Evolutionary conservation across 2,113 vertebrate species (phyloP).

Genomic region (Hippocampus guttulatus): DNA sequence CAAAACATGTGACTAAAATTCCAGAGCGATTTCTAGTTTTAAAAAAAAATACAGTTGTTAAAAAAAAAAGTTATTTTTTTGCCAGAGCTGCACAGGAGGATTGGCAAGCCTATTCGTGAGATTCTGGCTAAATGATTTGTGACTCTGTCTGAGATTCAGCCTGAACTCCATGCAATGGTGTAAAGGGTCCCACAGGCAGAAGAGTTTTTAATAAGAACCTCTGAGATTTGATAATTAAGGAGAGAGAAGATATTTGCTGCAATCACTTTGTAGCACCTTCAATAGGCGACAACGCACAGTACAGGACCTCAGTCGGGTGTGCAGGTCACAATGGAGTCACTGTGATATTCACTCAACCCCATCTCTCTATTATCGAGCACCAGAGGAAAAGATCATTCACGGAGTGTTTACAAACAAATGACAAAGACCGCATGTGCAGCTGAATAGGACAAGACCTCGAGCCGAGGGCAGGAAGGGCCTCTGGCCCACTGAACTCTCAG

Average conservation of each 20-base stretch:
- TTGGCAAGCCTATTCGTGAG: constrained; percentile 20
- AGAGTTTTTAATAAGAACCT: not conserved
- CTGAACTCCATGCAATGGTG: not conserved
- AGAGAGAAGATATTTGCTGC: not conserved
- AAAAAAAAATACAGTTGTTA: too few relatives aligned
- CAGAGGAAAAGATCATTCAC: constrained; percentile 19
- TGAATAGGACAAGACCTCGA: constrained; percentile 6
- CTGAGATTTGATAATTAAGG: constrained; percentile 4
- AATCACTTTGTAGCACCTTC: not conserved
- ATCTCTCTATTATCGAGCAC: not conserved
- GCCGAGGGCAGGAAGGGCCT: constrained; percentile 39
- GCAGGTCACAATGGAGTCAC: not conserved
- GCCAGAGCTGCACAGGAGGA: constrained; percentile 17
- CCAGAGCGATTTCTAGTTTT: too few relatives aligned
- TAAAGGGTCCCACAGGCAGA: not conserved
- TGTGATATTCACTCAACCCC: constrained; percentile 11
- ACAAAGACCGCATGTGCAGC: constrained; percentile 12
- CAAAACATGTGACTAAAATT: too few relatives aligned
- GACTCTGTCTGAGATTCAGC: constrained; percentile 21
- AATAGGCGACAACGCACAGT: not conserved
- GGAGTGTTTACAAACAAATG: constrained; percentile 34
- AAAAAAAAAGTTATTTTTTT: too few relatives aligned
- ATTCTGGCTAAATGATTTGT: constrained; percentile 22
- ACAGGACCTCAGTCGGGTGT: not conserved
- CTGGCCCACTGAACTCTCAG: constrained; percentile 40